Conservation (phyloP, 2,113 vertebrate species). For the Poecilia latipinna region DNA sequence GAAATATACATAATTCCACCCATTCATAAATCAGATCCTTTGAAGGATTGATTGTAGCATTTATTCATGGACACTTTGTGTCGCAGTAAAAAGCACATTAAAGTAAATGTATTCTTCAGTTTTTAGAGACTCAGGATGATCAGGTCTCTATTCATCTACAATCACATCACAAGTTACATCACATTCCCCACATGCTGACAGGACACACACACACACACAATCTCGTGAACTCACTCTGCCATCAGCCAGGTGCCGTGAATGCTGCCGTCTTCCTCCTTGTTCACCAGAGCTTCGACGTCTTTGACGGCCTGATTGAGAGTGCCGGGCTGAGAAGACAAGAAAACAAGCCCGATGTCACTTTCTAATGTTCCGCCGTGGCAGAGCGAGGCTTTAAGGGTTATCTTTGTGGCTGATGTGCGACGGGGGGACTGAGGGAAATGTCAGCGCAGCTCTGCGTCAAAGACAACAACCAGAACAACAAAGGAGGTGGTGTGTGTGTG, state of each 20-base stretch:
- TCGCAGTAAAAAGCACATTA: not conserved
- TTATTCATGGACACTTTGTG: not conserved
- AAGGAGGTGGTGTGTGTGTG: not conserved
- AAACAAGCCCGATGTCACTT: conserved; percentile 51
- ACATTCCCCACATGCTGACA: not conserved
- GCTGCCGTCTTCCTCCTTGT: conserved; percentile 73
- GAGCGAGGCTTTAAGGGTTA: conserved; percentile 41
- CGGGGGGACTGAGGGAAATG: conserved; percentile 49
- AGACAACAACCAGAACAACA: conserved; percentile 19
- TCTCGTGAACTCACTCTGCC: conserved; percentile 78
- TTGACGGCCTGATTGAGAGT: conserved; percentile 82
- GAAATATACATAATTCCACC: not conserved
- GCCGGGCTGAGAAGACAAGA: conserved; percentile 76
- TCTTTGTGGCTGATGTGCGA: conserved; percentile 48
- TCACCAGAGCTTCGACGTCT: conserved; percentile 73
- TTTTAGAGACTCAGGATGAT: not conserved
- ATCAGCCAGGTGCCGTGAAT: conserved; percentile 82
- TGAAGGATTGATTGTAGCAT: not conserved
- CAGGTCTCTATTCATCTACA: not conserved
- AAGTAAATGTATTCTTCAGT: not conserved
- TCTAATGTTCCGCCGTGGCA: conserved; percentile 51
- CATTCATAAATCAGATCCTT: not conserved
- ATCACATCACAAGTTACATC: not conserved
- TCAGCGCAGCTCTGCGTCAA: conserved; percentile 42
- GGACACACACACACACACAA: conserved; percentile 7